Percentiles rank a stretch among this genome's conserved stretches.
These are phyloP conservation scores for Heliocidaris erythrogramma DNA, from an alignment of 35 echinoderm and acorn worm genomes.

Conservation along the genomic window DNA sequence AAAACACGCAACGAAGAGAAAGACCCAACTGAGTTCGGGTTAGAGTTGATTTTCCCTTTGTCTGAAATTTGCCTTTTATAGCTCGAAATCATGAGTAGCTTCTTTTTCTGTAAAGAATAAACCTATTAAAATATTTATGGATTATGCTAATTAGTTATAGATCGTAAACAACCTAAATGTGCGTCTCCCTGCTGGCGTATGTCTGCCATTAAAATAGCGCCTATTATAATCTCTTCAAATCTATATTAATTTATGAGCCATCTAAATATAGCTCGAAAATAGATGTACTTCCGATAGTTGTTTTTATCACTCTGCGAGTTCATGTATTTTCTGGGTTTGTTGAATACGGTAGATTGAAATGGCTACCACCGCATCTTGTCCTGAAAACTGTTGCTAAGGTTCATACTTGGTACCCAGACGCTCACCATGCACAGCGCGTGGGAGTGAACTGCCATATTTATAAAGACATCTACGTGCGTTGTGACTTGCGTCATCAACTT, in stretches of 20 bases:
- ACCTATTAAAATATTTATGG: neutral
- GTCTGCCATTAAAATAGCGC: slow-evolving; percentile 8
- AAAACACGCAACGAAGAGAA: too few species aligned
- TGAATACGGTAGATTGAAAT: neutral
- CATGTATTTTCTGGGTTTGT: neutral
- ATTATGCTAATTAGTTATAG: neutral
- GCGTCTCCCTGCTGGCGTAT: neutral
- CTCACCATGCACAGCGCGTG: neutral
- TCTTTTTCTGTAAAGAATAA: too few species aligned
- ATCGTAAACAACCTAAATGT: neutral
- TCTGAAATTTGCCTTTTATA: neutral
- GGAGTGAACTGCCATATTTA: neutral
- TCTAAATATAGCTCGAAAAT: neutral
- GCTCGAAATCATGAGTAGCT: too few species aligned
- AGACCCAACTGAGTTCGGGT: too few species aligned
- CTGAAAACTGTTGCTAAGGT: slow-evolving; percentile 34
- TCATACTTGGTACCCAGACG: neutral
- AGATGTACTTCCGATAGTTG: neutral
- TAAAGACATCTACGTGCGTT: slow-evolving; percentile 24
- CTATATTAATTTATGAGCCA: neutral
- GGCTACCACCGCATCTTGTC: neutral
- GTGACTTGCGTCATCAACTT: slow-evolving; percentile 25
- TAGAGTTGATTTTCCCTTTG: neutral
- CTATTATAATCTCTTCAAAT: neutral
- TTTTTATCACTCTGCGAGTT: neutral